These are phyloP conservation scores for Meteorus colon DNA, from an alignment of 2,888 invertebrate species.

Conservation along the genomic window DNA sequence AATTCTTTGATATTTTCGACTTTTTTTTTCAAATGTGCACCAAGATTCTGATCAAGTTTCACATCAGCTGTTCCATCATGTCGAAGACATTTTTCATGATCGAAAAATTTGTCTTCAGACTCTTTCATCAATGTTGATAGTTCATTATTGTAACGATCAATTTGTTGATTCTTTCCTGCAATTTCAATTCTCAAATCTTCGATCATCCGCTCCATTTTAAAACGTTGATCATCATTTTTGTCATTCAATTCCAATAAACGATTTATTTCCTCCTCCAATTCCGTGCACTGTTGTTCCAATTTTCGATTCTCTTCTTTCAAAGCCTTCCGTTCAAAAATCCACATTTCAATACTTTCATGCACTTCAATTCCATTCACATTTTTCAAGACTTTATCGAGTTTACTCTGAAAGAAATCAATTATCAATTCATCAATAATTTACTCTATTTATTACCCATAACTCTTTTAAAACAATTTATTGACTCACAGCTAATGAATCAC, in stretches of 20 bases:
- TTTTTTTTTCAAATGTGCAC: slow-evolving; percentile 21
- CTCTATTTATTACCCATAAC: background rate
- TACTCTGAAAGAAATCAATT: slow-evolving; percentile 44
- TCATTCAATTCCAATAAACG: slow-evolving; percentile 56
- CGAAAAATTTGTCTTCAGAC: slow-evolving; percentile 12
- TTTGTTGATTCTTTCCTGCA: slow-evolving; percentile 20
- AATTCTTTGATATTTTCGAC: slow-evolving; percentile 27
- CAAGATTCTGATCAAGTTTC: slow-evolving; percentile 28
- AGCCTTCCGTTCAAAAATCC: slow-evolving; percentile 54
- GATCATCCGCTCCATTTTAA: slow-evolving; percentile 17
- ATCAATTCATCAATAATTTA: background rate
- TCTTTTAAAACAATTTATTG: background rate
- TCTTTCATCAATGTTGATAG: slow-evolving; percentile 28
- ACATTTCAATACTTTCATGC: slow-evolving; percentile 51
- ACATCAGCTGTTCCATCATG: slow-evolving; percentile 1
- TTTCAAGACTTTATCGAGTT: slow-evolving; percentile 52
- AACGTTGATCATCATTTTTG: slow-evolving; percentile 22
- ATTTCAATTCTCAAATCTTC: slow-evolving; percentile 26
- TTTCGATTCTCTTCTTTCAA: slow-evolving; percentile 52
- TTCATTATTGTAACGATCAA: slow-evolving; percentile 26
- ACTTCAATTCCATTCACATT: slow-evolving; percentile 47
- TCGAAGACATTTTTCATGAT: slow-evolving; percentile 22
- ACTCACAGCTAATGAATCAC: slow-evolving; percentile 57
- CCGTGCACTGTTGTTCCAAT: slow-evolving; percentile 55
- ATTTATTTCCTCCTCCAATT: slow-evolving; percentile 64